Base-by-base conservation (phyloP, 2,113 vertebrate species). In the Crotalus tigris region DNA sequence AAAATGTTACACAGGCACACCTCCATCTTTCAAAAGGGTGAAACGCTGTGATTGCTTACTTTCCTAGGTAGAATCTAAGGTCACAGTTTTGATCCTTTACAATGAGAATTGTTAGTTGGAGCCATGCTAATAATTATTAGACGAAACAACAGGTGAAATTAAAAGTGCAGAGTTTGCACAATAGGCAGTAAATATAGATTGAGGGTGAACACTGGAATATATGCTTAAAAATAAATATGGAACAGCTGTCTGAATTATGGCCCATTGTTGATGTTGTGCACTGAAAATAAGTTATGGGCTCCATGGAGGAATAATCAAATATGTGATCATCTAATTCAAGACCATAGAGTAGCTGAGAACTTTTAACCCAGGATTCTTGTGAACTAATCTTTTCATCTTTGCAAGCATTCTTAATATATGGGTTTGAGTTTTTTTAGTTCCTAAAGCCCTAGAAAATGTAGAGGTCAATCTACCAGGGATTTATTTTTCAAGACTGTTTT, bases 131-230 rank as follows among this genome's bases (percentile, higher is more conserved):
- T 12, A 86, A 90, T 90, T 93, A 64, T 90, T 93, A 93, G 81
- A 90, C 46, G 89, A 93, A 93, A 90, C 92, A 93, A 87, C 92
- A 93, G 92, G 89, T 93, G 92, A 92, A 92, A 85, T 61, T 53
- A 90, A 93, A 90, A 64, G 89, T 93, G 46, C 57, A 90, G 33
- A 87, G 89, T 87, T 90, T 90, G 46, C 81, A 87, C 89, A 90
- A 90, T 87, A 87, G 85, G 64, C 57, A 59, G 57, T 90, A 93
- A 90, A 90, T 93, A 93, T 93, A 93, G 94, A 85, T 75, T 91
- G 93, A 23, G 93, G 21, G 46, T 24, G 23, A 4, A 89, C n/a
- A 92, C 53, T 91, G 33, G 29, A 89, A 89, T 15, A 51, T 3
- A 0, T 58, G n/a, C 44, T 93, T 85, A 39, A 49, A 92, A 49